Evolutionary conservation across 2,113 vertebrate species (phyloP).

Genomic region (Dipodomys merriami): DNA sequence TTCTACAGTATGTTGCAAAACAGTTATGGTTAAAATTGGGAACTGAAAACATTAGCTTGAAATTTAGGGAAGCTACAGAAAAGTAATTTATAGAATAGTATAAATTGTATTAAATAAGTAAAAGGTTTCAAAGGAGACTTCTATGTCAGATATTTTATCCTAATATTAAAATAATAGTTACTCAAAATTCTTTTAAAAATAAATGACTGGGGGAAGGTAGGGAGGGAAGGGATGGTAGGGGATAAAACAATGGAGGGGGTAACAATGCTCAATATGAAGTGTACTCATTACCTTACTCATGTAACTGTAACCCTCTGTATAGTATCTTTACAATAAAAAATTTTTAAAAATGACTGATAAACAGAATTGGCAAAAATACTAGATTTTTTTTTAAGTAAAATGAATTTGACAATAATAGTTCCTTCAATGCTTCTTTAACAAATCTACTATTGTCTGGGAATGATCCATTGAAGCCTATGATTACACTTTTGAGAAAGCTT

Average conservation of each 20-base stretch:
- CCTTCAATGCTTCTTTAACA: constrained; percentile 30
- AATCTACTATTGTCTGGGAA: neutral
- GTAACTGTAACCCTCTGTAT: too few species aligned
- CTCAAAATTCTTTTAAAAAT: neutral
- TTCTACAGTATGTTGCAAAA: neutral
- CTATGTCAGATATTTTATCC: neutral
- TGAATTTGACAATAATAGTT: neutral
- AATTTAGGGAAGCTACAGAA: constrained; percentile 18
- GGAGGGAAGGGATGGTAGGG: too few species aligned
- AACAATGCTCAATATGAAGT: too few species aligned
- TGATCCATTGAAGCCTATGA: neutral
- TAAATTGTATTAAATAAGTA: constrained; percentile 18
- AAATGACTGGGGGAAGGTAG: too few species aligned
- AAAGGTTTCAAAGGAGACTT: neutral
- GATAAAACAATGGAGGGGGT: too few species aligned
- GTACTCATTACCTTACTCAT: too few species aligned
- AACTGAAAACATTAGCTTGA: constrained; percentile 23
- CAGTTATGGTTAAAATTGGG: neutral
- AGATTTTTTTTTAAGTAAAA: constrained; percentile 48
- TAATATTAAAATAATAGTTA: neutral
- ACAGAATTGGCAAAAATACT: constrained; percentile 1
- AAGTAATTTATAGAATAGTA: neutral
- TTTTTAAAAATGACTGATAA: neutral
- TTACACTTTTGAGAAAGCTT: constrained; percentile 36
- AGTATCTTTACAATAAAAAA: too few species aligned